Evolutionary conservation across 2,797 vertebrate genomes (phyloP).

Genomic region (Kryptopterus vitreolus): DNA sequence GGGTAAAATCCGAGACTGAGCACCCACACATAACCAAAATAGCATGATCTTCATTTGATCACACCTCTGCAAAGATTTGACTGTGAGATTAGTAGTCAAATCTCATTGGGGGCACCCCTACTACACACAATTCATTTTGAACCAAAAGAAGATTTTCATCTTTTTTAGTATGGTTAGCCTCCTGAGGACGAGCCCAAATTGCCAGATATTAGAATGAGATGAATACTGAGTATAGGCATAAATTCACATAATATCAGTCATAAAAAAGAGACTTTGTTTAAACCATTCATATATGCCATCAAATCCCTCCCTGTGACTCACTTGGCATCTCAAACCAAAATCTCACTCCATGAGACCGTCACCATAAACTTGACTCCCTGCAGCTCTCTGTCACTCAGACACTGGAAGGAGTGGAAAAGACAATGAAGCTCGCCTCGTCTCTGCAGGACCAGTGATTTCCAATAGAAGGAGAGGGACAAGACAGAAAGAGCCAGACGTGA

Average conservation of each 20-base stretch:
- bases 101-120: no score
- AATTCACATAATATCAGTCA: background rate
- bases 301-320: background rate
- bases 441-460: constrained; percentile 71
- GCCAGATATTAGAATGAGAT: background rate
- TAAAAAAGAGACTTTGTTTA: background rate
- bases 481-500: constrained; percentile 50
- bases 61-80: no score
- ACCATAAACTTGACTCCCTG: constrained; percentile 42
- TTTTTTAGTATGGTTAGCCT: background rate
- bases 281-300: background rate
- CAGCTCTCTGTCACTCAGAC: constrained; percentile 24
- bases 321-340: constrained; percentile 26
- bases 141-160: background rate
- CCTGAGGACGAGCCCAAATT: background rate
- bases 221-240: background rate
- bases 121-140: background rate
- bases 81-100: no score
- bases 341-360: constrained; percentile 20
- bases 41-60: no score
- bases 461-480: constrained; percentile 74
- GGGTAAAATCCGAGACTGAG: no score
- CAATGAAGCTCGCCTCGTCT: constrained; percentile 61
- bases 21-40: no score
- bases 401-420: constrained; percentile 52